Percentiles rank a stretch among this genome's conserved stretches.
phyloP scores from a whole-genome alignment of 2,888 invertebrate species.

The Ichneumoninae sp. region DNA sequence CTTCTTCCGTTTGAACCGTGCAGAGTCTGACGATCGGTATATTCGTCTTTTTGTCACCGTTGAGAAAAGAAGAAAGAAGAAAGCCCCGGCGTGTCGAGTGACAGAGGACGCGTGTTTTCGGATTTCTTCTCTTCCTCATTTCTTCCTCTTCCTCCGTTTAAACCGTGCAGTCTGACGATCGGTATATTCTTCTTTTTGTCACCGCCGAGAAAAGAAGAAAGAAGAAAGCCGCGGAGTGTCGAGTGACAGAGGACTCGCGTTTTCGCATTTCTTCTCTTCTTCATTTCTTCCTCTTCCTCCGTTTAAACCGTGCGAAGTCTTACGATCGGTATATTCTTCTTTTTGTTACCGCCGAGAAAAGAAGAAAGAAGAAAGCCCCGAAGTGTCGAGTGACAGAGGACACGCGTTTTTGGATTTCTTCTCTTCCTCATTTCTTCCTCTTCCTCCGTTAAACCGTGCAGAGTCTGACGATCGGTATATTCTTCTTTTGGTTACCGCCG shows the following conservation, averaged over 20 bases:
- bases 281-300: conserved; percentile 9
- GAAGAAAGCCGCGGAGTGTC: conserved; percentile 33
- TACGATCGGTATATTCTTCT: too few species aligned
- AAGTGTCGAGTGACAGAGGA: conserved; percentile 62
- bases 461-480: too few species aligned
- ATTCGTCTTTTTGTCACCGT: too few species aligned
- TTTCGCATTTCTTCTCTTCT: conserved; percentile 44
- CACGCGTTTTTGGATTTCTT: conserved; percentile 58
- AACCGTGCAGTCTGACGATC: conserved; percentile 29
- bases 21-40: conserved; percentile 49
- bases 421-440: conserved; percentile 10
- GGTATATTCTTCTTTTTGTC: too few species aligned
- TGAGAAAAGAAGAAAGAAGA: conserved; percentile 10
- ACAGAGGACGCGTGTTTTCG: conserved; percentile 65
- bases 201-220: conserved; percentile 5
- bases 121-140: conserved; percentile 36
- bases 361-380: conserved; percentile 29
- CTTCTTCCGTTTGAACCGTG: neutral
- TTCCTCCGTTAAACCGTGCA: neutral
- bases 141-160: neutral
- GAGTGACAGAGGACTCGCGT: conserved; percentile 66
- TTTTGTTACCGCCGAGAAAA: conserved; percentile 1
- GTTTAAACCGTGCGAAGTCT: conserved; percentile 21
- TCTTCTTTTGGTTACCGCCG: too few species aligned
- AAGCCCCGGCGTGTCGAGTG: conserved; percentile 51